Evolutionary conservation across 2,113 vertebrate genomes (phyloP), one percentile per base, ranked within the genome.

Genomic region (Tylochromis polylepis): DNA sequence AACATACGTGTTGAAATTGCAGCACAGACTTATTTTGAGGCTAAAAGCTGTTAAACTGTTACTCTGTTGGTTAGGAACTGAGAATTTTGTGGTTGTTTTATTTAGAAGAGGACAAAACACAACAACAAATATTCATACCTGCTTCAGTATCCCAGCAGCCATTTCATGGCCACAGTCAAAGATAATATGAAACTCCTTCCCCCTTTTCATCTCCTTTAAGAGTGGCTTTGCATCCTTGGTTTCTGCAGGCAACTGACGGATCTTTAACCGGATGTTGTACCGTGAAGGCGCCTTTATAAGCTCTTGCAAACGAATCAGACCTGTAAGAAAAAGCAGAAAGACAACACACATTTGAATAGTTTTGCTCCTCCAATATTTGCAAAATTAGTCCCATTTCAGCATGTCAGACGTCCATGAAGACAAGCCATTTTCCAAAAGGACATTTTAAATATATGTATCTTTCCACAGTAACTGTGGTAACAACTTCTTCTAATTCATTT

Each of bases 141-240:
- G 98, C 93, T 99, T 99, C 83, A 99, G 96, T 94, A 99, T 99
- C 67, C 97, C 98, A 65, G 98, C 99, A 91, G 97, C 99, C 98
- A 99, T 99, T 93, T 98, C 98, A 85, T 99, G 98, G 87, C 98
- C 98, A 84, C 99, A 99, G 95, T 99, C 99, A 89, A 99, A 99
- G 92, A 99, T 99, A 77, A 99, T 98, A 65, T 99, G 98, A 93
- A 99, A 99, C 91, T 99, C 99, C 91, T 98, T 99, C 57, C 98
- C 98, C 92, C 98, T 96, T 96, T 99, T 99, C 98, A 99, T 99
- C 95, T 99, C 99, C 90, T 99, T 99, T 79, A 99, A 95, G 87
- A 99, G 96, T 3, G 99, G 99, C 91, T 99, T 99, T 93, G 99
- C 98, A 95, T 99, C 98, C 94, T 99, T 99, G 11, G 97, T 98